Evolutionary conservation across 2,797 vertebrate species (phyloP).

Genomic region (Coilia nasus): DNA sequence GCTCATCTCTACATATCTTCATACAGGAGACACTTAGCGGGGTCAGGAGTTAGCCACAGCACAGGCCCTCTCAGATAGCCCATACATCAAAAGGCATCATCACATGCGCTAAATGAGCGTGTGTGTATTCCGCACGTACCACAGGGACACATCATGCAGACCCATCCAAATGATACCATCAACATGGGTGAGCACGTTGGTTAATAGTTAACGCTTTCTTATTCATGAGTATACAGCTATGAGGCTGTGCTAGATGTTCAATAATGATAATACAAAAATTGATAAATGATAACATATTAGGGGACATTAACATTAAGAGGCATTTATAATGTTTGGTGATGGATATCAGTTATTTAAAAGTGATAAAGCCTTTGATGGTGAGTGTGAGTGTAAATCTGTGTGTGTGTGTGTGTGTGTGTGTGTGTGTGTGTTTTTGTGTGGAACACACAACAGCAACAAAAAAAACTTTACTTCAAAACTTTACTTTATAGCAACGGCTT

Average conservation of each 20-base stretch:
- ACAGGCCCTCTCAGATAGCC: conserved; percentile 34
- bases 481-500: too few relatives aligned
- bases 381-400: background rate
- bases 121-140: conserved; percentile 46
- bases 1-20: conserved; percentile 69
- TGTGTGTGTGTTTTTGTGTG: background rate
- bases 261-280: conserved; percentile 4
- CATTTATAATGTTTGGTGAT: conserved; percentile 13
- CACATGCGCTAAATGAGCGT: conserved; percentile 48
- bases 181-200: conserved; percentile 23
- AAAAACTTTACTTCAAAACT: background rate
- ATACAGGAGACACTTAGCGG: conserved; percentile 53
- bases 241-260: background rate
- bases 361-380: background rate
- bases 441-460: background rate
- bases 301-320: conserved; percentile 1
- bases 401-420: background rate
- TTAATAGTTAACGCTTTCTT: conserved; percentile 4
- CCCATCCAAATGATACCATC: conserved; percentile 15
- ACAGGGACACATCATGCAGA: conserved; percentile 44
- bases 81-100: conserved; percentile 52
- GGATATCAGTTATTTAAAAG: conserved; percentile 4
- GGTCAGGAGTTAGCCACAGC: conserved; percentile 58
- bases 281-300: conserved; percentile 19
- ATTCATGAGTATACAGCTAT: conserved; percentile 12